Percentiles rank a stretch among this genome's conserved stretches.
These are phyloP conservation scores for Venustoraphidia nigricollis DNA, from an alignment of 2,888 invertebrate species.

Conservation along the genomic window DNA sequence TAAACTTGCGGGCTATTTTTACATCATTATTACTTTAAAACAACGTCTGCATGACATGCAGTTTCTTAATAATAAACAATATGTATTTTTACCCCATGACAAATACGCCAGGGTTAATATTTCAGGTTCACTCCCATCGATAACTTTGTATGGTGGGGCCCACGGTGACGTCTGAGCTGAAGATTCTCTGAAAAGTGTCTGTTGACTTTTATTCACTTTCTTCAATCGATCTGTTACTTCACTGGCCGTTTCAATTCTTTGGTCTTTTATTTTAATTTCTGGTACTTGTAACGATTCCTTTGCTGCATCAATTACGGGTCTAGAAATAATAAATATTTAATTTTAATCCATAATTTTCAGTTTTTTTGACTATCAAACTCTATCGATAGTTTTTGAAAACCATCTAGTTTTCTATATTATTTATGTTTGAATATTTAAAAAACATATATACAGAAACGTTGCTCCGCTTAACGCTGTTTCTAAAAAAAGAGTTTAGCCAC, in stretches of 20 bases:
- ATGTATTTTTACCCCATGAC: constrained; percentile 35
- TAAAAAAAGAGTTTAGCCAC: too few relatives aligned
- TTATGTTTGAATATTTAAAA: too few relatives aligned
- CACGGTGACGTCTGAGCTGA: constrained; percentile 66
- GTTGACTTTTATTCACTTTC: constrained; percentile 34
- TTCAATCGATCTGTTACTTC: constrained; percentile 8
- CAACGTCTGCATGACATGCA: constrained; percentile 22
- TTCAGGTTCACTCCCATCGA: constrained; percentile 37
- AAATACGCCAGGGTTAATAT: constrained; percentile 46
- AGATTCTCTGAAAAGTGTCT: constrained; percentile 59
- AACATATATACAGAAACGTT: too few relatives aligned
- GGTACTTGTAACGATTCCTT: neutral
- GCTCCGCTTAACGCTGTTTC: too few relatives aligned
- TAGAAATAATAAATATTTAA: neutral
- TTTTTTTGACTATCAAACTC: too few relatives aligned
- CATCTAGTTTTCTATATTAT: too few relatives aligned
- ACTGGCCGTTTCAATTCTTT: constrained; percentile 10
- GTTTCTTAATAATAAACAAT: constrained; percentile 20
- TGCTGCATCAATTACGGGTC: neutral
- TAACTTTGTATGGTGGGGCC: constrained; percentile 45
- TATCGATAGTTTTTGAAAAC: too few relatives aligned
- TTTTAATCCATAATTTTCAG: too few relatives aligned
- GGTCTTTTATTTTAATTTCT: constrained; percentile 7
- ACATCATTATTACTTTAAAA: too few relatives aligned
- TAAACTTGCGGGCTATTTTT: too few relatives aligned